phyloP scores from a whole-genome alignment of 2,113 vertebrate genomes.

The Hucho hucho region DNA sequence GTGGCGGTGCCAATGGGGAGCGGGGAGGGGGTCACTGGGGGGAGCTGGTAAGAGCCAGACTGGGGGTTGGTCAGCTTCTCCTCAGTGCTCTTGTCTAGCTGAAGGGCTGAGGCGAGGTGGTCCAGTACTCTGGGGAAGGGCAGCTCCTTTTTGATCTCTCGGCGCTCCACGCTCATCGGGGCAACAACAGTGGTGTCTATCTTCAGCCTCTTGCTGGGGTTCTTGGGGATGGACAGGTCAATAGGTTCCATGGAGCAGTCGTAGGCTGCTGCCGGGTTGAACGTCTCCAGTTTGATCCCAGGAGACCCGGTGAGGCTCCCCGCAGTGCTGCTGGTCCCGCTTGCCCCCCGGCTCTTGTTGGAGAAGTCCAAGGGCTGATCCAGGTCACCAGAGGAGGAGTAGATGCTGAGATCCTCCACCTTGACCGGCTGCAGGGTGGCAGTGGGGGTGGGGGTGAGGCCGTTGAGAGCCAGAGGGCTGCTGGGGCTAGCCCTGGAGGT shows the following conservation, averaged over 20 bases:
- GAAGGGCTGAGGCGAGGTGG: constrained; percentile 32
- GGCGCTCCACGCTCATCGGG: not conserved
- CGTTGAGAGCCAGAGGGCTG: constrained; percentile 21
- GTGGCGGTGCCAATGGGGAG: constrained; percentile 65
- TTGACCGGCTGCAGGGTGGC: constrained; percentile 72
- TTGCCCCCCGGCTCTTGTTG: constrained; percentile 69
- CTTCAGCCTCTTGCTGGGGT: constrained; percentile 73
- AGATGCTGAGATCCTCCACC: constrained; percentile 75
- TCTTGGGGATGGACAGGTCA: constrained; percentile 90
- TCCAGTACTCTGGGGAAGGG: constrained; percentile 49
- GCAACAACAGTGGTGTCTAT: constrained; percentile 17
- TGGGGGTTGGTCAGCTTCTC: constrained; percentile 57
- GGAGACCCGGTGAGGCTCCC: constrained; percentile 64
- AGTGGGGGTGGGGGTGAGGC: not conserved
- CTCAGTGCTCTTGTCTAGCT: constrained; percentile 62
- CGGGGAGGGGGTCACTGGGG: constrained; percentile 74
- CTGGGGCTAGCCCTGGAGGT: constrained; percentile 6
- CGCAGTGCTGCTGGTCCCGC: not conserved
- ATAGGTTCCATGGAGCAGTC: constrained; percentile 83
- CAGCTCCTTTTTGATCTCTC: constrained; percentile 74
- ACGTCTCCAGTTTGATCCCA: constrained; percentile 81
- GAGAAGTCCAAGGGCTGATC: constrained; percentile 95
- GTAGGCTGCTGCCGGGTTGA: constrained; percentile 51
- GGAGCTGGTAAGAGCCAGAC: constrained; percentile 78
- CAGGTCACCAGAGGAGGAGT: constrained; percentile 61